Evolutionary conservation across 2,113 vertebrate species (phyloP).

Genomic region (Calyptomena viridis): DNA sequence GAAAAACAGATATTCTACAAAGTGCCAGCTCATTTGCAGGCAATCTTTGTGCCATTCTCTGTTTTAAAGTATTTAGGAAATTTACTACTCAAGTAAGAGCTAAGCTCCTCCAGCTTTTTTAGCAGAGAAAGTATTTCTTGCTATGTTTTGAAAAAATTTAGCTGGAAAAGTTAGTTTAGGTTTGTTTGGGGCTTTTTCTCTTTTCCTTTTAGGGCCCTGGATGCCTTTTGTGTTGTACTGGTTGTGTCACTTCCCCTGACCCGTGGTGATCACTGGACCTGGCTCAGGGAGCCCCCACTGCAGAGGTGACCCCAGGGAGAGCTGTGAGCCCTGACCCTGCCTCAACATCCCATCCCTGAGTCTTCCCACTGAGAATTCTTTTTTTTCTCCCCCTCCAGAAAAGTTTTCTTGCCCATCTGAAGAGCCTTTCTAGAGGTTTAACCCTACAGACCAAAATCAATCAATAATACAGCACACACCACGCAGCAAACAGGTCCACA

Average conservation of each 20-base stretch:
- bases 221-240: background rate
- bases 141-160: background rate
- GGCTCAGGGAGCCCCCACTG: background rate
- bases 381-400: background rate
- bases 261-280: background rate
- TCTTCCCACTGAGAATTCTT: background rate
- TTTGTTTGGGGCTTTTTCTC: accelerated
- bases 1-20: background rate
- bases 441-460: background rate
- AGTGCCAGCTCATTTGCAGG: background rate
- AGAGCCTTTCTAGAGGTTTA: background rate
- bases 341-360: background rate
- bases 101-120: background rate
- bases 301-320: background rate
- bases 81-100: background rate
- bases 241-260: background rate
- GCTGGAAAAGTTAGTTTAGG: accelerated
- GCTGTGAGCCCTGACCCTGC: background rate
- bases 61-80: background rate
- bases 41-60: background rate
- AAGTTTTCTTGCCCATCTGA: background rate
- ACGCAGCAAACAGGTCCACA: background rate
- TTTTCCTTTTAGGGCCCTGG: background rate
- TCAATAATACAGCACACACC: background rate
- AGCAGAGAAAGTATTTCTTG: background rate